Evolutionary conservation across 2,888 invertebrate species (phyloP).

Genomic region (Dynastes hyllus): DNA sequence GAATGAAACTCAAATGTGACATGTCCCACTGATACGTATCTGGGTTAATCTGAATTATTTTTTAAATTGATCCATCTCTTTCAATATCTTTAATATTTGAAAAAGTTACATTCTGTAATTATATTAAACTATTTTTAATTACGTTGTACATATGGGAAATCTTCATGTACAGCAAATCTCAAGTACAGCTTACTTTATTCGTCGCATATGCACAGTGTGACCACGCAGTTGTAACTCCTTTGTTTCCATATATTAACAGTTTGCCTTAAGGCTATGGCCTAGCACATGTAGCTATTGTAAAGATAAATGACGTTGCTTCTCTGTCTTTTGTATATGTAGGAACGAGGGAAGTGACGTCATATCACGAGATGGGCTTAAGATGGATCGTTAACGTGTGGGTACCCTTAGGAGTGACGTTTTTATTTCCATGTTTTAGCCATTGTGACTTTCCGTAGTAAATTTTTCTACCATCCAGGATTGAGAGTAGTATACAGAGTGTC

Average conservation of each 20-base stretch:
- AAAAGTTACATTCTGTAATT: too few relatives aligned
- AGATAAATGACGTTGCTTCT: slow-evolving; percentile 19
- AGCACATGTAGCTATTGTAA: background rate
- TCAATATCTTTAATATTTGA: too few relatives aligned
- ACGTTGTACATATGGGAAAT: too few relatives aligned
- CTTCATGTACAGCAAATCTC: too few relatives aligned
- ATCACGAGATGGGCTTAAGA: slow-evolving; percentile 10
- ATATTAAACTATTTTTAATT: too few relatives aligned
- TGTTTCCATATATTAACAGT: slow-evolving; percentile 27
- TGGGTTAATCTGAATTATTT: too few relatives aligned
- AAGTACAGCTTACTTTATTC: background rate
- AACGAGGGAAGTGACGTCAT: slow-evolving; percentile 20
- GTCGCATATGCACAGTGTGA: background rate
- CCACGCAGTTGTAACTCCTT: slow-evolving; percentile 10
- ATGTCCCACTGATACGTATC: too few relatives aligned
- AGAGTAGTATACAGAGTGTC: too few relatives aligned
- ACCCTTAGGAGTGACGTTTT: background rate
- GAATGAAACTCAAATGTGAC: too few relatives aligned
- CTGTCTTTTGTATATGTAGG: slow-evolving; percentile 8
- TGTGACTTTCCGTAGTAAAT: background rate
- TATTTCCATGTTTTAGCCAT: slow-evolving; percentile 19
- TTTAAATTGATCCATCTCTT: too few relatives aligned
- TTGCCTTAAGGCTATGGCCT: slow-evolving; percentile 26
- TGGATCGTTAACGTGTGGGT: slow-evolving; percentile 28
- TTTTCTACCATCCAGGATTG: background rate